Conservation (phyloP, 2,113 vertebrate genomes). For the Caracal caracal region DNA sequence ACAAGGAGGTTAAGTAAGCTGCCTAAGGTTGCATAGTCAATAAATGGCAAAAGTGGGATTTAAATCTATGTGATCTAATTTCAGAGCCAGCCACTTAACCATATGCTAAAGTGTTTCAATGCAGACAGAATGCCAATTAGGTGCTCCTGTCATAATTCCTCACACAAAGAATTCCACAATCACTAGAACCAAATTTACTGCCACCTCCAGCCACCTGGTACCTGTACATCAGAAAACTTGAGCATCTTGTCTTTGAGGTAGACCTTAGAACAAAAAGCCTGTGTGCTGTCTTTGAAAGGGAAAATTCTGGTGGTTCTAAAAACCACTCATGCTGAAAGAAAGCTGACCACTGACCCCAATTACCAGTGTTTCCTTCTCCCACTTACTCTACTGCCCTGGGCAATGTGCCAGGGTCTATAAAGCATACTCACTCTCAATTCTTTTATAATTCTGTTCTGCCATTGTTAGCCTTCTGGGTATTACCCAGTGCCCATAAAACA, state of each 20-base stretch:
- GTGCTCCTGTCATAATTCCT: neutral
- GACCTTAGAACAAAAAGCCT: neutral
- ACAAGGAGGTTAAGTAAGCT: neutral
- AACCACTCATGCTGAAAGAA: conserved; percentile 56
- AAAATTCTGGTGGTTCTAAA: conserved; percentile 56
- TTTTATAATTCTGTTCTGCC: conserved; percentile 76
- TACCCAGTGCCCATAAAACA: conserved; percentile 74
- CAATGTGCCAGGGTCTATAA: conserved; percentile 75
- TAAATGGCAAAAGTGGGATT: neutral
- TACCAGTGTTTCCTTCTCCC: conserved; percentile 76
- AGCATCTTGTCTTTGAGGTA: neutral
- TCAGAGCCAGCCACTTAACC: neutral
- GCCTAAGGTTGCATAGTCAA: neutral
- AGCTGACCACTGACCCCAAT: conserved; percentile 65
- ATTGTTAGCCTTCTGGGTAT: conserved; percentile 79
- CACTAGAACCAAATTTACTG: neutral
- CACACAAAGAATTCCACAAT: neutral
- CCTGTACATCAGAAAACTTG: neutral
- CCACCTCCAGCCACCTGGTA: neutral
- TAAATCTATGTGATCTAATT: conserved; percentile 16
- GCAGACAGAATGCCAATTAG: neutral
- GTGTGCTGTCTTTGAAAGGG: neutral
- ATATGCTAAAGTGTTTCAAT: neutral
- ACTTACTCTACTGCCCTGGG: conserved; percentile 79
- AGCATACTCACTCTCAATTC: conserved; percentile 66